Evolutionary conservation across 2,888 invertebrate species (phyloP), one percentile per base, ranked within the genome.

Genomic region (Caenorhabditis angaria): DNA sequence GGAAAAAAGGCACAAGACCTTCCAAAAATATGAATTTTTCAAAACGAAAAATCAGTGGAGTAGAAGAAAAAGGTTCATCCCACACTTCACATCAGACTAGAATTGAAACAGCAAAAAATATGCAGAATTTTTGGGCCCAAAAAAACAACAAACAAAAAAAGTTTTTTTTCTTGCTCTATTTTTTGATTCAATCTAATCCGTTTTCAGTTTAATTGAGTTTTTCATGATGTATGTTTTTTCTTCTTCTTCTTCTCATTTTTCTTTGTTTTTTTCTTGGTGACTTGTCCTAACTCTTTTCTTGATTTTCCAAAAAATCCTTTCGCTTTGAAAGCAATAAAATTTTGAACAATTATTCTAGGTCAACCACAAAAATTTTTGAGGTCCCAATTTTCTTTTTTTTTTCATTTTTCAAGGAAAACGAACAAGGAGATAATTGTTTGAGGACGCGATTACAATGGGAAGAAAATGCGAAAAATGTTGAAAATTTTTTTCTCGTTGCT

Each of bases 201-300:
- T 50, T 50, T 50, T 4, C 22, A 50, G 22, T 50, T 50, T 50
- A 50, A 50, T 50, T 50, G 50, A 50, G 50, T 50, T 50, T 50
- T 50, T 50, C 41, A 41, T 41, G 41, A 41, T 41, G 41, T 41
- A 18, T 41, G 41, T 41, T 41, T 18, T 12, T 41, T 41, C 18
- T 41, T 41, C 18, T 6, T 41, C 10, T 5, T 6, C 18, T 12
- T 41, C 18, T 41, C 18, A 18, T 41, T 18, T 41, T 41, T 41
- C 41, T 41, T 18, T 41, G 32, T 41, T 41, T 14, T 3, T 41
- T 18, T 3, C 10, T 12, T 41, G 41, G 41, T 18, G 18, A 12
- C 41, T 41, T 41, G 41, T 41, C 10, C 41, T 18, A 41, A 41
- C 10, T 18, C 41, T n/a, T n/a, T n/a, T n/a, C n/a, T n/a, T n/a